phyloP scores from a whole-genome alignment of 2,888 invertebrate species.

The Rhagium mordax region DNA sequence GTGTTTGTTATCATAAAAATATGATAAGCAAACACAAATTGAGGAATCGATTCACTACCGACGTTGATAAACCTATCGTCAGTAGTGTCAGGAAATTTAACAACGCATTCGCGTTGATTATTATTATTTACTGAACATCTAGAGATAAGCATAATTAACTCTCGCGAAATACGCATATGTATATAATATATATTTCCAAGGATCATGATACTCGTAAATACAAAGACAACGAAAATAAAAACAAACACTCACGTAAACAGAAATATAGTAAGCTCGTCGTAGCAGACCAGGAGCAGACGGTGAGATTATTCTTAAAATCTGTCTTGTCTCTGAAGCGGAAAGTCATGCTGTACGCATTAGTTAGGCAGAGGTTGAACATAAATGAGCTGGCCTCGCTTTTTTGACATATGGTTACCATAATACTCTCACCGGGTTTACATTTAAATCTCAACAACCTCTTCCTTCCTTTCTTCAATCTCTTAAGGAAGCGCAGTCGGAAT shows the following conservation, averaged over 20 bases:
- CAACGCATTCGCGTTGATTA: too few relatives aligned
- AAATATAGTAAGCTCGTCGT: slow-evolving; percentile 34
- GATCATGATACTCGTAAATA: slow-evolving; percentile 34
- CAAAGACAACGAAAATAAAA: slow-evolving; percentile 35
- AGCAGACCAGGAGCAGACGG: slow-evolving; percentile 38
- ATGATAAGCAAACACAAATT: too few relatives aligned
- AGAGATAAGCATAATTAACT: too few relatives aligned
- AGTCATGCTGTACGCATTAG: slow-evolving; percentile 48
- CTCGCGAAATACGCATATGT: too few relatives aligned
- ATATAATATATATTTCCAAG: neutral
- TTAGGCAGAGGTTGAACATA: slow-evolving; percentile 16
- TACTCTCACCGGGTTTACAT: slow-evolving; percentile 47
- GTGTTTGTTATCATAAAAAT: too few relatives aligned
- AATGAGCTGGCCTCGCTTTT: slow-evolving; percentile 40
- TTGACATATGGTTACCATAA: slow-evolving; percentile 58
- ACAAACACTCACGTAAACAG: slow-evolving; percentile 35
- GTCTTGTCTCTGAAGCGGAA: slow-evolving; percentile 24
- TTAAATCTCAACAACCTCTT: slow-evolving; percentile 48
- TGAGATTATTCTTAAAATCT: slow-evolving; percentile 31
- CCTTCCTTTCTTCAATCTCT: slow-evolving; percentile 45
- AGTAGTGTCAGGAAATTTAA: too few relatives aligned
- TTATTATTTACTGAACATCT: too few relatives aligned
- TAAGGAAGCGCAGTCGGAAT: neutral
- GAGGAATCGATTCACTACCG: too few relatives aligned
- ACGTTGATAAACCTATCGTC: too few relatives aligned